Percentiles rank a stretch among this genome's conserved stretches.
Evolutionary conservation across 2,113 vertebrate species (phyloP).

Genomic region (Pipa parva): DNA sequence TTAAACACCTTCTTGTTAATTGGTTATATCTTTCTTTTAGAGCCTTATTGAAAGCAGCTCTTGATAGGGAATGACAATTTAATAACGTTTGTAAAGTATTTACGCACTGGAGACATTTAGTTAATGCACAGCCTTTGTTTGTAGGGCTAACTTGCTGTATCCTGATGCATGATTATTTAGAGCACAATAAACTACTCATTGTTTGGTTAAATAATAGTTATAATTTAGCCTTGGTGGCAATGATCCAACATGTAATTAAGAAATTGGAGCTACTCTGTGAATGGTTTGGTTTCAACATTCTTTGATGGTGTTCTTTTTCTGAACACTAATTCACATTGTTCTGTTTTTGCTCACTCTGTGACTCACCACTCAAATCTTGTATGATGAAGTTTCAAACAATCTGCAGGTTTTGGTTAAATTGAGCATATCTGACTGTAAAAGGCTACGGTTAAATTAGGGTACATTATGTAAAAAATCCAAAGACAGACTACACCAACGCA

Average conservation of each 20-base stretch:
- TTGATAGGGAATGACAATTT: constrained; percentile 13
- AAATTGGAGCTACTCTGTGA: constrained; percentile 62
- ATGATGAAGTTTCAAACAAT: constrained; percentile 34
- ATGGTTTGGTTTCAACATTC: constrained; percentile 60
- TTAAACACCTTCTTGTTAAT: no score
- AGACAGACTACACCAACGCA: constrained; percentile 35
- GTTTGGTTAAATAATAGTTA: constrained; percentile 47
- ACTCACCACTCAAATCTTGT: constrained; percentile 27
- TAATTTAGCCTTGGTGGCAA: constrained; percentile 46
- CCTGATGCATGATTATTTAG: constrained; percentile 43
- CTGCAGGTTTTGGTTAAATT: constrained; percentile 9
- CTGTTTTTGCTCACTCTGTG: constrained; percentile 35
- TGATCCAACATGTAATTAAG: constrained; percentile 58
- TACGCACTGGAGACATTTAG: constrained; percentile 36
- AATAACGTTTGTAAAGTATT: constrained; percentile 30
- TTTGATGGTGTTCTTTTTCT: constrained; percentile 47
- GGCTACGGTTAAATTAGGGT: constrained; percentile 29
- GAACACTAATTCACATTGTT: constrained; percentile 19
- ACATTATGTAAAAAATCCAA: constrained; percentile 29
- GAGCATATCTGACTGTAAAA: constrained; percentile 38
- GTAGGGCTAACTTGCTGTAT: constrained; percentile 39
- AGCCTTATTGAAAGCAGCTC: constrained; percentile 11
- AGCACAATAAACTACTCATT: constrained; percentile 49
- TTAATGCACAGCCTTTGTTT: constrained; percentile 41
- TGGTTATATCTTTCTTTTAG: no score